phyloP scores from a whole-genome alignment of 2,797 vertebrate genomes.

The Malurus leucopterus region DNA sequence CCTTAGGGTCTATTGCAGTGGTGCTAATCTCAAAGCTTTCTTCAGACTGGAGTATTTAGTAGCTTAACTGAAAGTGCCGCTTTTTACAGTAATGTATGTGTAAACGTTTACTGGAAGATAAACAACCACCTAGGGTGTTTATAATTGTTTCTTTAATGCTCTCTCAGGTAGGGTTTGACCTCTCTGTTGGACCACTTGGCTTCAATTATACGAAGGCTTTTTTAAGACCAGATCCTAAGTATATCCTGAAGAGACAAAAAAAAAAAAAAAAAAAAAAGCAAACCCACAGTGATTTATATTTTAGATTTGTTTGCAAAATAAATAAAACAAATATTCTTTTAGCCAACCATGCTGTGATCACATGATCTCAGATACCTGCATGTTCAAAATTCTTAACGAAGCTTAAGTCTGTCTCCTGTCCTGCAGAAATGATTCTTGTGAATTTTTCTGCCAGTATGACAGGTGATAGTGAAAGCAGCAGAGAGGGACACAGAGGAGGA shows the following conservation, averaged over 20 bases:
- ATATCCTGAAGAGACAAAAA: neutral
- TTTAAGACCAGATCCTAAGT: neutral
- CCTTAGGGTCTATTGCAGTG: neutral
- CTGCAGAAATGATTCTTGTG: neutral
- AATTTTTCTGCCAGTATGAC: constrained; percentile 2
- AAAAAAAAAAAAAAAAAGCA: neutral
- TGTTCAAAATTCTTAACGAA: neutral
- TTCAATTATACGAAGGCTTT: neutral
- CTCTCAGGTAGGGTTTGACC: neutral
- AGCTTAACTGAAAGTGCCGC: neutral
- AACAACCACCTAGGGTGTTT: neutral
- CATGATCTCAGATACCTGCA: neutral
- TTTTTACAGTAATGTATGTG: neutral
- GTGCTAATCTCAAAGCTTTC: neutral
- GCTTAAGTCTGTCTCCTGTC: neutral
- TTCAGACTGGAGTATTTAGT: neutral
- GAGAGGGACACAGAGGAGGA: neutral
- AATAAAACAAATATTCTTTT: constrained; percentile 6
- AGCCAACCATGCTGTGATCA: neutral
- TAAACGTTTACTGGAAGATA: neutral
- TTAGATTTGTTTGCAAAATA: constrained; percentile 26
- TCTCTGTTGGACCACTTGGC: neutral
- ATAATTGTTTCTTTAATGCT: neutral
- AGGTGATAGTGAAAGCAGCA: constrained; percentile 15
- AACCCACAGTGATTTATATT: neutral